phyloP scores from a whole-genome alignment of 2,888 invertebrate genomes.

The Rhogogaster chlorosoma region DNA sequence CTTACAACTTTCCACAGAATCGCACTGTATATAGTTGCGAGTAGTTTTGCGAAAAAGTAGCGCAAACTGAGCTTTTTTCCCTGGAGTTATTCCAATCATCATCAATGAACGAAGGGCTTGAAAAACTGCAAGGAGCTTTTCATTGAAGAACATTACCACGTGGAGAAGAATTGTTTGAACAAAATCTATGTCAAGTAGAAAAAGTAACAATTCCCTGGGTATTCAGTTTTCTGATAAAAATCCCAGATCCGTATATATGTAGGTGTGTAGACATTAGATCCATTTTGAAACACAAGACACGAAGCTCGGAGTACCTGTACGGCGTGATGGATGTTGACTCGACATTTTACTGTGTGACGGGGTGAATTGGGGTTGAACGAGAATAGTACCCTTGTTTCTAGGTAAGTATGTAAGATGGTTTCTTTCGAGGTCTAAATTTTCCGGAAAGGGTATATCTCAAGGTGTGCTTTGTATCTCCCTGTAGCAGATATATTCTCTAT shows the following conservation, averaged over 20 bases:
- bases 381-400: not conserved
- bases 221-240: not conserved
- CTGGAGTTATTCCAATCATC: too few relatives aligned
- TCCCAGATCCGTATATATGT: not conserved
- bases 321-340: slow-evolving; percentile 25
- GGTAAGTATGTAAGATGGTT: not conserved
- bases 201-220: not conserved
- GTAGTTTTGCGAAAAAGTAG: not conserved
- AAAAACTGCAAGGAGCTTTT: not conserved
- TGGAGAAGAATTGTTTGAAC: not conserved
- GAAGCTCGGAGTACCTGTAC: slow-evolving; percentile 22
- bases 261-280: not conserved
- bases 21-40: not conserved
- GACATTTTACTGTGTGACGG: slow-evolving; percentile 17
- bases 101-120: too few relatives aligned
- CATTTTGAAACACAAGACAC: slow-evolving; percentile 10
- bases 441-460: not conserved
- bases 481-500: not conserved
- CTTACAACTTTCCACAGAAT: too few relatives aligned
- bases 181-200: not conserved
- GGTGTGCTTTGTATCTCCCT: not conserved
- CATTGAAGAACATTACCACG: not conserved
- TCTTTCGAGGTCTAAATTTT: not conserved
- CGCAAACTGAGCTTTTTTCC: not conserved
- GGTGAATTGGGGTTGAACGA: slow-evolving; percentile 30